A percentile compares a stretch with the other conserved stretches of the same genome.
phyloP scores from a whole-genome alignment of 1,140 invertebrate genomes.

The Gryon sp. region DNA sequence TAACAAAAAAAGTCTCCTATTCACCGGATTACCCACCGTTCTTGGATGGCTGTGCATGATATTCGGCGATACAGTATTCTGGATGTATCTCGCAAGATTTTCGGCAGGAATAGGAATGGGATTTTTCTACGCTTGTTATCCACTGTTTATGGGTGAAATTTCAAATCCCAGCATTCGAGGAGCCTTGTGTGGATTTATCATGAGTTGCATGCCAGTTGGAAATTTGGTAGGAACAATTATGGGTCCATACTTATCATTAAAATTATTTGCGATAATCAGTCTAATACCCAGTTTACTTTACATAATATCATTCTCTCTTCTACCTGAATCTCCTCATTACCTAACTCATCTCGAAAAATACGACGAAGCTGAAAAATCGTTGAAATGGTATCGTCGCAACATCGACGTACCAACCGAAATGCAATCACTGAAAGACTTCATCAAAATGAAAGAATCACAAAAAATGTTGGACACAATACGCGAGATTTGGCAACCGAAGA shows the following conservation, averaged over 20 bases:
- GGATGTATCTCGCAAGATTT: conserved; percentile 80
- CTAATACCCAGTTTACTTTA: conserved; percentile 86
- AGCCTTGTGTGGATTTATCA: conserved; percentile 82
- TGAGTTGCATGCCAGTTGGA: conserved; percentile 80
- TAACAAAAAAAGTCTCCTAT: conserved; percentile 83
- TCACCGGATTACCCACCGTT: conserved; percentile 82
- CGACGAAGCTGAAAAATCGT: conserved; percentile 77
- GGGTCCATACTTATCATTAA: conserved; percentile 82
- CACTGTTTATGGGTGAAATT: conserved; percentile 85
- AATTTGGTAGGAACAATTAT: conserved; percentile 85
- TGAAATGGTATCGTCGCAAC: conserved; percentile 67
- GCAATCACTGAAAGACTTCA: conserved; percentile 59
- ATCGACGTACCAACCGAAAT: conserved; percentile 59
- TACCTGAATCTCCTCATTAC: conserved; percentile 90
- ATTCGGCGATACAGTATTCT: conserved; percentile 74
- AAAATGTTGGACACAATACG: conserved; percentile 24
- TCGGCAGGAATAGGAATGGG: conserved; percentile 84
- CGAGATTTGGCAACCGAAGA: conserved; percentile 66
- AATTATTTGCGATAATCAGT: conserved; percentile 81
- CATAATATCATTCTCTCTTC: conserved; percentile 83
- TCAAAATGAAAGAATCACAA: conserved; percentile 40
- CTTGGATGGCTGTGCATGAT: conserved; percentile 82
- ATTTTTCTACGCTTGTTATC: conserved; percentile 83
- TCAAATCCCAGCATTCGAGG: conserved; percentile 84
- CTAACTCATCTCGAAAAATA: conserved; percentile 80